Conservation (phyloP, 2,797 vertebrate genomes). For the Oceanodroma leucorhoa region DNA sequence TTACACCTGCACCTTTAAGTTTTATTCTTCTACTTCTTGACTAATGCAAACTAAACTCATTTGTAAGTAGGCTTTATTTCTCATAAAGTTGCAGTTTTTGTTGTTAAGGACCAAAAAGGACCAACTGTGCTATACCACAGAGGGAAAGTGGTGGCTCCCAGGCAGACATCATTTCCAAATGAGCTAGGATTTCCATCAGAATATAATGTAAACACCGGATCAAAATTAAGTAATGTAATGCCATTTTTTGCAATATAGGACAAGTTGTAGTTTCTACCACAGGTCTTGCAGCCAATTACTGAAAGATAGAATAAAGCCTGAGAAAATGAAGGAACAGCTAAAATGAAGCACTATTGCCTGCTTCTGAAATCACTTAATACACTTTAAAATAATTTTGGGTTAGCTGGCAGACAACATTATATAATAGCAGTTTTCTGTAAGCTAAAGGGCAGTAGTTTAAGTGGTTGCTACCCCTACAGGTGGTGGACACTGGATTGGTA, state of each 20-base stretch:
- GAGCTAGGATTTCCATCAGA: neutral
- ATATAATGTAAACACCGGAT: neutral
- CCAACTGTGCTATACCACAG: neutral
- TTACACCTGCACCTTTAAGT: neutral
- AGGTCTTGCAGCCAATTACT: neutral
- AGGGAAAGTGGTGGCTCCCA: neutral
- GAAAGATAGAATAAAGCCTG: neutral
- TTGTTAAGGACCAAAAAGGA: neutral
- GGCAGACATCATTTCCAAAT: neutral
- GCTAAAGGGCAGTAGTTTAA: neutral
- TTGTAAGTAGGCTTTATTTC: neutral
- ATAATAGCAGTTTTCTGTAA: neutral
- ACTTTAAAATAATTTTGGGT: neutral
- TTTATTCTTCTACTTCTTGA: neutral
- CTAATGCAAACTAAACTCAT: neutral
- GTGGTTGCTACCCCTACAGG: neutral
- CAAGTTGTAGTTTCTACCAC: neutral
- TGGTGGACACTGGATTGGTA: neutral
- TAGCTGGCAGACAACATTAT: neutral
- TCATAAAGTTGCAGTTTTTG: neutral
- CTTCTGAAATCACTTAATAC: neutral
- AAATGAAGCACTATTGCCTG: neutral
- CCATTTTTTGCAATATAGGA: neutral
- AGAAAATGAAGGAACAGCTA: neutral
- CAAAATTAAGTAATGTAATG: neutral